Percentiles rank a stretch among this genome's conserved stretches.
Evolutionary conservation across 2,888 invertebrate species (phyloP).

Genomic region (Rapana venosa): DNA sequence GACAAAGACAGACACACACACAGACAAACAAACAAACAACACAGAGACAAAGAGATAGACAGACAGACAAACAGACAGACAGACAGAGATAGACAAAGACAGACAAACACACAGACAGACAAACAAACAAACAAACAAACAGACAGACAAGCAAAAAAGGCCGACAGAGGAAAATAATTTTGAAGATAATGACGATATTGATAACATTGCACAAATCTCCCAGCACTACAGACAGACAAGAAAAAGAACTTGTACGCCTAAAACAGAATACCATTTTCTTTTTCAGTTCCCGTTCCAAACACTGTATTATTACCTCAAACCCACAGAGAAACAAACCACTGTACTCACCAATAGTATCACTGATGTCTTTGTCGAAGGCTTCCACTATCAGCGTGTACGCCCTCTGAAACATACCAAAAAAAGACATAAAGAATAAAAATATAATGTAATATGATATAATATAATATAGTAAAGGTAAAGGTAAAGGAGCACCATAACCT

Average conservation of each 20-base stretch:
- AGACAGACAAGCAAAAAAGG: not conserved
- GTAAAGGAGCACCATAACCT: too few species aligned
- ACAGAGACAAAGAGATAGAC: not conserved
- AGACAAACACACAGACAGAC: not conserved
- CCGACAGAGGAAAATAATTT: not conserved
- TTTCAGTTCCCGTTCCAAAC: too few species aligned
- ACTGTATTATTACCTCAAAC: too few species aligned
- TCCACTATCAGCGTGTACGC: conserved; percentile 95
- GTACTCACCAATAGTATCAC: conserved; percentile 33
- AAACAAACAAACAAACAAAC: not conserved
- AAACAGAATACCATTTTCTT: too few species aligned
- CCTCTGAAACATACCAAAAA: conserved; percentile 83
- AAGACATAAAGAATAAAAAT: not conserved
- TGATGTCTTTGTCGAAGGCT: conserved; percentile 87
- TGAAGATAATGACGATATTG: too few species aligned
- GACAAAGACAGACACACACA: not conserved
- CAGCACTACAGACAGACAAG: not conserved
- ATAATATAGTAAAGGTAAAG: too few species aligned
- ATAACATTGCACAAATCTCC: too few species aligned
- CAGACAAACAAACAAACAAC: not conserved
- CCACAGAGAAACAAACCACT: not conserved
- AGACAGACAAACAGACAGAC: not conserved
- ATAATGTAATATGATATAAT: too few species aligned
- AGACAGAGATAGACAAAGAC: not conserved
- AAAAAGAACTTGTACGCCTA: not conserved